Conservation (phyloP, 2,888 invertebrate genomes). For the Ceramica pisi region DNA sequence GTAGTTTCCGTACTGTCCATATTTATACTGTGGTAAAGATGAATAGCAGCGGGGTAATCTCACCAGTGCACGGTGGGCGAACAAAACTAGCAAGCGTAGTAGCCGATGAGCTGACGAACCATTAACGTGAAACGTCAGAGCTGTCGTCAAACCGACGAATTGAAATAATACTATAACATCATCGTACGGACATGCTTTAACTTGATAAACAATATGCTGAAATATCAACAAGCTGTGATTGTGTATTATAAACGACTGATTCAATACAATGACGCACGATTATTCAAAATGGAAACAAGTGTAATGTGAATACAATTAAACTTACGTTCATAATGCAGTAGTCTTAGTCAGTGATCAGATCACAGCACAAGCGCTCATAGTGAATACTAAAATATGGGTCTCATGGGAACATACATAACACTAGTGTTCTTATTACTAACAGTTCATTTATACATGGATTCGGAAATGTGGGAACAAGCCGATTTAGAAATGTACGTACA, state of each 20-base stretch:
- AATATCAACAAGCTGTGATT: constrained; percentile 16
- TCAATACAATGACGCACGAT: constrained; percentile 19
- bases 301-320: constrained; percentile 4
- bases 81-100: too few species aligned
- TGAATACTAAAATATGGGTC: constrained; percentile 20
- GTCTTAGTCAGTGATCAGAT: constrained; percentile 4
- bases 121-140: too few species aligned
- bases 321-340: constrained; percentile 1
- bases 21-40: too few species aligned
- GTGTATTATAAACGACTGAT: neutral
- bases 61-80: too few species aligned
- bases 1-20: too few species aligned
- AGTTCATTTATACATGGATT: constrained; percentile 6
- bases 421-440: constrained; percentile 7
- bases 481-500: constrained; percentile 66
- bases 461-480: constrained; percentile 17
- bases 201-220: constrained; percentile 7
- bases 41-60: too few species aligned
- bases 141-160: too few species aligned
- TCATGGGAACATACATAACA: constrained; percentile 17
- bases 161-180: neutral
- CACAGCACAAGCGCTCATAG: neutral
- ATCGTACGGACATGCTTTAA: neutral
- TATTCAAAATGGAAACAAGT: constrained; percentile 42
- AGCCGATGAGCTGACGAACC: too few species aligned